Evolutionary conservation across 2,113 vertebrate species (phyloP).

Genomic region (Columbina picui): DNA sequence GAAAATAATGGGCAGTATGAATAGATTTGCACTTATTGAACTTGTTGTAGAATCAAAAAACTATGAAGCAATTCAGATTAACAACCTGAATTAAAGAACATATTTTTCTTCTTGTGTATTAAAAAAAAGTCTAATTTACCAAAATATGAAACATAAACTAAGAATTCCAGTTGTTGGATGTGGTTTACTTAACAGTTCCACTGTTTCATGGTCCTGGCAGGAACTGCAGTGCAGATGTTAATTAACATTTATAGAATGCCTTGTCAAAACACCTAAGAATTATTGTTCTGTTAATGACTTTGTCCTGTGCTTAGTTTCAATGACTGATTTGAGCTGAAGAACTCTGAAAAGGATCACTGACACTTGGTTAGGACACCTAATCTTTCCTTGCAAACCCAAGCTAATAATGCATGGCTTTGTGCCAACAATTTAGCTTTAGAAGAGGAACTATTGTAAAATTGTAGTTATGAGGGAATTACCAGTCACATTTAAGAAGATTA

Average conservation of each 20-base stretch:
- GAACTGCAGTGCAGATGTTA: conserved; percentile 16
- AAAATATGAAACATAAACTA: not conserved
- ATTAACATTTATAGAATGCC: conserved; percentile 23
- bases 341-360: not conserved
- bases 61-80: not conserved
- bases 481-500: conserved; percentile 33
- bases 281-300: not conserved
- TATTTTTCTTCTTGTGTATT: not conserved
- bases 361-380: not conserved
- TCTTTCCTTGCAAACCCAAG: not conserved
- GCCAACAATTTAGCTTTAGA: conserved; percentile 18
- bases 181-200: conserved; percentile 19
- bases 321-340: not conserved
- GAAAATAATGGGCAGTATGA: not conserved
- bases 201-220: not conserved
- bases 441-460: conserved; percentile 1
- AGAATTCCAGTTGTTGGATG: not conserved
- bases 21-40: not conserved
- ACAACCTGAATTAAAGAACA: not conserved
- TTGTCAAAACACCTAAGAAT: conserved; percentile 36
- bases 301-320: not conserved
- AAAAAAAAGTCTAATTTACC: not conserved
- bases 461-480: conserved; percentile 12
- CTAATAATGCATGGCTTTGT: not conserved
- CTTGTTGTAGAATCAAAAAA: not conserved